Percentiles rank a stretch among this genome's conserved stretches.
Conservation (phyloP, 2,888 invertebrate species). For the Polymixis lichenea region DNA sequence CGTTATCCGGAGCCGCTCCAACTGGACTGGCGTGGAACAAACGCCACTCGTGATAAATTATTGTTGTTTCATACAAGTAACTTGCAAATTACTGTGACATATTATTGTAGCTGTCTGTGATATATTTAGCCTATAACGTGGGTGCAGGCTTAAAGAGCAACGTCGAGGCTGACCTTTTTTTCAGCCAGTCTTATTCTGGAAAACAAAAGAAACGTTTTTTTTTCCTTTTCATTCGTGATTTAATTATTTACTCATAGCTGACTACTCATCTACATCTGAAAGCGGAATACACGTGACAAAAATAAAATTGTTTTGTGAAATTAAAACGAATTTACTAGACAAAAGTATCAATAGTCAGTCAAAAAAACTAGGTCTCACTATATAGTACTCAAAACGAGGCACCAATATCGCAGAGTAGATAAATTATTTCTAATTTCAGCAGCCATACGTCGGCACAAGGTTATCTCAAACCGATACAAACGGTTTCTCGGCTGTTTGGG, state of each 20-base stretch:
- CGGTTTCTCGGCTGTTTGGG: conserved; percentile 57
- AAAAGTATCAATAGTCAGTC: background rate
- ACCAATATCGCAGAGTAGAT: conserved; percentile 31
- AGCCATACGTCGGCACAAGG: conserved; percentile 57
- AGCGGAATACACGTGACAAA: background rate
- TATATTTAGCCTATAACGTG: conserved; percentile 1
- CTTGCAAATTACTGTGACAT: conserved; percentile 29
- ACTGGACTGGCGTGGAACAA: conserved; percentile 51
- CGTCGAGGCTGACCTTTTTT: background rate
- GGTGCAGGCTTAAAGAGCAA: background rate
- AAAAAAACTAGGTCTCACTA: background rate
- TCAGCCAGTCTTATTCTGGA: background rate
- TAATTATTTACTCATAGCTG: background rate
- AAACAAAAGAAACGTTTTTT: background rate
- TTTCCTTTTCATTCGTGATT: conserved; percentile 9
- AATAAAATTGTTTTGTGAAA: background rate
- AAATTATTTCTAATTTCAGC: conserved; percentile 55
- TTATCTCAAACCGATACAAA: conserved; percentile 56
- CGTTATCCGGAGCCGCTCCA: conserved; percentile 52
- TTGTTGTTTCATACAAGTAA: conserved; percentile 47
- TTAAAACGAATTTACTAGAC: background rate
- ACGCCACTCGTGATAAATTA: conserved; percentile 47
- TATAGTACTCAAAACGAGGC: conserved; percentile 19
- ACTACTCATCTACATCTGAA: background rate
- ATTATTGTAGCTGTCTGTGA: conserved; percentile 34